Evolutionary conservation across 2,888 invertebrate genomes (phyloP).

Genomic region (Dicycla oo): DNA sequence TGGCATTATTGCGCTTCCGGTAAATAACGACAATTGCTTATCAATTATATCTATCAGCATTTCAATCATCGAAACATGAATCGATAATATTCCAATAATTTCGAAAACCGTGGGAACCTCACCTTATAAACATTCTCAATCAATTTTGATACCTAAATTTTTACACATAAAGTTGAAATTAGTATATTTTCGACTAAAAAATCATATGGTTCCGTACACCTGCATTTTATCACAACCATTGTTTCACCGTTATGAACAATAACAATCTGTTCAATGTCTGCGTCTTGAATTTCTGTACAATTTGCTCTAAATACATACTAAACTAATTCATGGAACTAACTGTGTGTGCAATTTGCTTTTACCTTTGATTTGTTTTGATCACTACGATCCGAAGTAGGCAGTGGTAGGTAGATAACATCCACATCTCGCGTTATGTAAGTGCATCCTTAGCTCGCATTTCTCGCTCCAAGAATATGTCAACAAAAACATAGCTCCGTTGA

Average conservation of each 20-base stretch:
- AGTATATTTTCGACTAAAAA: not conserved
- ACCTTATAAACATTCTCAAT: slow-evolving; percentile 1
- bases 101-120: slow-evolving; percentile 50
- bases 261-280: slow-evolving; percentile 44
- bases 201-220: slow-evolving; percentile 28
- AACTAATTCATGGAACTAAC: slow-evolving; percentile 33
- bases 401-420: too few species aligned
- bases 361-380: not conserved
- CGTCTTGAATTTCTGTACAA: slow-evolving; percentile 48
- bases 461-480: too few species aligned
- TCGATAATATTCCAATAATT: slow-evolving; percentile 44
- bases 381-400: not conserved
- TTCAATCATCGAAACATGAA: slow-evolving; percentile 47
- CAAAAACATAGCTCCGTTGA: too few species aligned
- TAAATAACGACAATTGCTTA: slow-evolving; percentile 17
- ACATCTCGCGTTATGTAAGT: too few species aligned
- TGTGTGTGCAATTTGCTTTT: not conserved
- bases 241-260: slow-evolving; percentile 49
- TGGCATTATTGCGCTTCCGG: slow-evolving; percentile 39
- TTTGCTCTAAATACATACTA: slow-evolving; percentile 34
- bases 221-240: slow-evolving; percentile 50
- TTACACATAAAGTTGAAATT: not conserved
- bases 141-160: not conserved
- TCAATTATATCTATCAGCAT: slow-evolving; percentile 30
- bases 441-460: too few species aligned